Percentiles rank a stretch among this genome's conserved stretches.
Conservation (phyloP, 2,797 vertebrate species). For the Aselliscus stoliczkanus region DNA sequence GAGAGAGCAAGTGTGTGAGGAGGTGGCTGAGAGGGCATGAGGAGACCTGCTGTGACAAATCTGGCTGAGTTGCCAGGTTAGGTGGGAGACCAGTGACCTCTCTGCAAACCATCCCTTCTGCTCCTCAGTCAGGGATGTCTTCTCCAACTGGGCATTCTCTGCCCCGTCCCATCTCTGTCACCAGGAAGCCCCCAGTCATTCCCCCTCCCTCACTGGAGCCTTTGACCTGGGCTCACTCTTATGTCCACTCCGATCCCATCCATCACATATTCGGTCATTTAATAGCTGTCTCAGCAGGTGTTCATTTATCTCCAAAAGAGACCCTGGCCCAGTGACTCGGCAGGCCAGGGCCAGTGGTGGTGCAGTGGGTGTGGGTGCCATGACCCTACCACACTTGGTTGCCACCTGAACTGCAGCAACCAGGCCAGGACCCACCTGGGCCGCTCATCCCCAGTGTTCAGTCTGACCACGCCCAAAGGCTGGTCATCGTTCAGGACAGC, state of each 20-base stretch:
- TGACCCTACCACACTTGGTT: neutral
- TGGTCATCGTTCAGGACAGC: neutral
- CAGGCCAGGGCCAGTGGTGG: neutral
- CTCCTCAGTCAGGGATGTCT: neutral
- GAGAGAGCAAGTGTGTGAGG: neutral
- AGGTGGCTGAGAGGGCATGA: neutral
- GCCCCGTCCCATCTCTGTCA: neutral
- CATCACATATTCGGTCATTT: neutral
- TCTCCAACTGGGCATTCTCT: neutral
- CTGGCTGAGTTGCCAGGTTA: neutral
- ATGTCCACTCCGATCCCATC: neutral
- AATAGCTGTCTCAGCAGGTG: neutral
- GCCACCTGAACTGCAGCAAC: neutral
- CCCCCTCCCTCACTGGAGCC: neutral
- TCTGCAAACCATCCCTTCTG: neutral
- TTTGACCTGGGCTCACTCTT: neutral
- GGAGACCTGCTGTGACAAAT: neutral
- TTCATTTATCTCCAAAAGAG: neutral
- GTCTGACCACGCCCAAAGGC: too few relatives aligned
- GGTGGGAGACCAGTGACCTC: neutral
- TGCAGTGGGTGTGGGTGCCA: neutral
- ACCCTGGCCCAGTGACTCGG: neutral
- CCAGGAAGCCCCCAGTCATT: neutral
- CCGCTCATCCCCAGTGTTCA: neutral
- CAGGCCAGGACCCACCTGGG: slow-evolving; percentile 55